Evolutionary conservation across 2,113 vertebrate genomes (phyloP).

Genomic region (Archilochus colubris): DNA sequence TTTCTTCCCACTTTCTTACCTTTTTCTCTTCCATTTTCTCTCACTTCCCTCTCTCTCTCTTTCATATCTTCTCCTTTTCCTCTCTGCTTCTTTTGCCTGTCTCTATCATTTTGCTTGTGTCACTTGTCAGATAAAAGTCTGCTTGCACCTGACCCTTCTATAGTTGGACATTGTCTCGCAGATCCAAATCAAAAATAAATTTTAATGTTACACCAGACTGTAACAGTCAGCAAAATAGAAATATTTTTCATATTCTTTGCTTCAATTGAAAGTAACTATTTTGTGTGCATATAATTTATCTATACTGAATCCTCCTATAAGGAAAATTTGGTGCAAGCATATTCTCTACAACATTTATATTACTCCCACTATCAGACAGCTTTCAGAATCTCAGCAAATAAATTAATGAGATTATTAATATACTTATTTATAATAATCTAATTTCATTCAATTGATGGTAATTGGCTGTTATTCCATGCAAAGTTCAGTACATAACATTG

Average conservation of each 20-base stretch:
- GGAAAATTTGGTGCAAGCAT: neutral
- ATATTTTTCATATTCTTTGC: neutral
- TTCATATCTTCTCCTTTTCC: too few relatives aligned
- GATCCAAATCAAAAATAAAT: too few relatives aligned
- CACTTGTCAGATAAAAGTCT: too few relatives aligned
- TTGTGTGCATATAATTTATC: neutral
- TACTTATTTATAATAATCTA: neutral
- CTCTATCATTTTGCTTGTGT: too few relatives aligned
- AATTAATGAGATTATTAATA: neutral
- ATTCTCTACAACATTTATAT: neutral
- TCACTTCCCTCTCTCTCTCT: too few relatives aligned
- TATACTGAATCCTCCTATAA: neutral
- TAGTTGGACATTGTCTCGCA: too few relatives aligned
- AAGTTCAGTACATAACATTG: neutral
- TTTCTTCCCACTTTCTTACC: too few relatives aligned
- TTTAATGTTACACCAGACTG: too few relatives aligned
- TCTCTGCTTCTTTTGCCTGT: too few relatives aligned
- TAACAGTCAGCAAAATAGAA: neutral
- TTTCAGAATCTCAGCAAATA: neutral
- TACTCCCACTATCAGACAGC: neutral
- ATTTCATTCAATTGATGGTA: neutral
- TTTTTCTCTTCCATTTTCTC: too few relatives aligned
- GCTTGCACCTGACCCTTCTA: too few relatives aligned
- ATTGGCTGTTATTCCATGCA: neutral
- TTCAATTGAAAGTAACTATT: neutral